A percentile compares a stretch with the other conserved stretches of the same genome.
Conservation (phyloP, 2,797 vertebrate species). For the Nasua narica region DNA sequence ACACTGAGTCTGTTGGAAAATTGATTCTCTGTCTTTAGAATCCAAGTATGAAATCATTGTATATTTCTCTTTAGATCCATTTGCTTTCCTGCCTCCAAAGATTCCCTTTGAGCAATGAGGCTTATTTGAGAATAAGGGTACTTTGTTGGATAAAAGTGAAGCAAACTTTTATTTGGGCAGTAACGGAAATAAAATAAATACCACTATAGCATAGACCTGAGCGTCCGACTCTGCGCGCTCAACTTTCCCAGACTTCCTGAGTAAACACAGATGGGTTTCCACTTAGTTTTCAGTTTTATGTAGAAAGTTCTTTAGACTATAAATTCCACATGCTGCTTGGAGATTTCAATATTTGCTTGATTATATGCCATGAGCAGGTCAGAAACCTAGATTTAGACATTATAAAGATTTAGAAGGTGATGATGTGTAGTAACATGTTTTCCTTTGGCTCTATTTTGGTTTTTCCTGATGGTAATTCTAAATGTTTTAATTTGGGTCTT, state of each 20-base stretch:
- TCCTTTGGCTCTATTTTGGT: background rate
- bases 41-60: constrained; percentile 74
- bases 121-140: constrained; percentile 58
- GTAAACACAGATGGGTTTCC: constrained; percentile 64
- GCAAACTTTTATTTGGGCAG: constrained; percentile 60
- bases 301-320: constrained; percentile 51
- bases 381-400: constrained; percentile 41
- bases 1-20: constrained; percentile 50
- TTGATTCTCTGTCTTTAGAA: constrained; percentile 37
- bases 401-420: constrained; percentile 58
- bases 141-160: constrained; percentile 67
- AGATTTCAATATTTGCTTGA: constrained; percentile 66
- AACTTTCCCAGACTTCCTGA: constrained; percentile 52
- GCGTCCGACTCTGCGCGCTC: constrained; percentile 53
- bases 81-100: constrained; percentile 65
- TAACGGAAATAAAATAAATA: constrained; percentile 52
- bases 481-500: constrained; percentile 52
- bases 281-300: constrained; percentile 59
- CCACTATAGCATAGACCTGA: constrained; percentile 58
- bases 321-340: constrained; percentile 50
- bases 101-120: constrained; percentile 56
- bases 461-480: constrained; percentile 38
- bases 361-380: constrained; percentile 57
- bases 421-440: background rate
- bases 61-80: constrained; percentile 68